Base-by-base conservation (phyloP, 1,140 invertebrate species). In the Phocides pigmalion region DNA sequence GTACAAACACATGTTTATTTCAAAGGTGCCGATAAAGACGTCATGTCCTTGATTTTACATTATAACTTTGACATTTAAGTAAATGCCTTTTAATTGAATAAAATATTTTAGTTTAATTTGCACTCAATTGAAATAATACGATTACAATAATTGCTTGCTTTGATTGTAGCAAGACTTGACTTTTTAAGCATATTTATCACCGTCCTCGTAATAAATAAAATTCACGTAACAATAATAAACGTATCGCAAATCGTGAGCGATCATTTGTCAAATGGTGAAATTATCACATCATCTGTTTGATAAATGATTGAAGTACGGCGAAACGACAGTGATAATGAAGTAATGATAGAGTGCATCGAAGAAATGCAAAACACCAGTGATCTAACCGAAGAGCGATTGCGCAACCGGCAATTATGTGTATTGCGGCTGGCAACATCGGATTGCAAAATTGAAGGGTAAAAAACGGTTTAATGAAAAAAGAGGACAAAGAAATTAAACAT, bases 361-460 rank as follows among this genome's bases (percentile, higher is more conserved):
- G 72, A 79, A 82, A 79, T 77, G 68, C 71, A 79, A 81, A 81
- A 72, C 58, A 72, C 51, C 49, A 65, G 56, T 73, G 73, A 78
- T 80, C 68, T 76, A 77, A 86, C 73, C 70, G 54, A 64, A 70
- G 44, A 41, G 35, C 37, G 74, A 64, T 84, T 83, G 78, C 72
- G 75, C 75, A 81, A 82, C 65, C 41, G 42, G 64, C 62, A 81
- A 87, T 82, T 87, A 82, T 72, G 61, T 72, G 62, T 62, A 58
- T 50, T 82, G 71, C 68, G 72, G 74, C 73, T 72, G 39, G 71
- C 54, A 72, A 70, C 62, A 70, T 74, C 64, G 58, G 66, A 76
- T 85, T 79, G 66, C 67, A 35, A 74, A 62, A 66, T 65, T 53
- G 32, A 56, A 66, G 50, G 50, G 62, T 46, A 66, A 63, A 72